Evolutionary conservation across 2,888 invertebrate genomes (phyloP).

Genomic region (Cenopis cana): DNA sequence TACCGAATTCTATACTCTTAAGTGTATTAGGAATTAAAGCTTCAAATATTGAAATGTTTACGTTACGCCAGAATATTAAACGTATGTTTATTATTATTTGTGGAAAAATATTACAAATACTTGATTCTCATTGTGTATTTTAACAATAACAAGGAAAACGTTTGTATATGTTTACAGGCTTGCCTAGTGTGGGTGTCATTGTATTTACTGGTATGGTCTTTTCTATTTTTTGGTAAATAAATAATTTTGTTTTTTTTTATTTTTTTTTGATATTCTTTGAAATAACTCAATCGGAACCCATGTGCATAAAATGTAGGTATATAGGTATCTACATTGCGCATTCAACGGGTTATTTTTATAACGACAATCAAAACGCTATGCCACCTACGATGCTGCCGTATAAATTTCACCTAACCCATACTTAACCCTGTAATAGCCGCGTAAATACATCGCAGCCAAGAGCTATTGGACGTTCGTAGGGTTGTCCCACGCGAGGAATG

Average conservation of each 20-base stretch:
- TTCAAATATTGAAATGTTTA: no score
- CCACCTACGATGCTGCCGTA: constrained; percentile 43
- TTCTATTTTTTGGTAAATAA: no score
- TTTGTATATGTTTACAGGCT: no score
- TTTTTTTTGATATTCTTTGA: background rate
- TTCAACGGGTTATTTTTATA: constrained; percentile 40
- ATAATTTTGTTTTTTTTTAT: background rate
- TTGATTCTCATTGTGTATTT: background rate
- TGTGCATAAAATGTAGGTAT: constrained; percentile 15
- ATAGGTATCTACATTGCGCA: constrained; percentile 24
- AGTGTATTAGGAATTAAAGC: no score
- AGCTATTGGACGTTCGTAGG: constrained; percentile 36
- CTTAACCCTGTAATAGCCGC: constrained; percentile 44
- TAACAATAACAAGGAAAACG: no score
- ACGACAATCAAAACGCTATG: constrained; percentile 42
- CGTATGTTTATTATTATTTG: background rate
- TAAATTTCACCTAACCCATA: constrained; percentile 45
- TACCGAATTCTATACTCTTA: no score
- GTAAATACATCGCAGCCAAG: constrained; percentile 42
- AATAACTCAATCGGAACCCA: constrained; percentile 24
- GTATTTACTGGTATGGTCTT: no score
- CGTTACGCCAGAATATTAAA: no score
- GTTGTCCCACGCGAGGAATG: constrained; percentile 16
- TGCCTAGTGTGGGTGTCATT: no score
- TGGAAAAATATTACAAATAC: background rate